Percentiles rank a stretch among this genome's conserved stretches.
phyloP scores from a whole-genome alignment of 2,888 invertebrate genomes.

The Microplitis deprimator region DNA sequence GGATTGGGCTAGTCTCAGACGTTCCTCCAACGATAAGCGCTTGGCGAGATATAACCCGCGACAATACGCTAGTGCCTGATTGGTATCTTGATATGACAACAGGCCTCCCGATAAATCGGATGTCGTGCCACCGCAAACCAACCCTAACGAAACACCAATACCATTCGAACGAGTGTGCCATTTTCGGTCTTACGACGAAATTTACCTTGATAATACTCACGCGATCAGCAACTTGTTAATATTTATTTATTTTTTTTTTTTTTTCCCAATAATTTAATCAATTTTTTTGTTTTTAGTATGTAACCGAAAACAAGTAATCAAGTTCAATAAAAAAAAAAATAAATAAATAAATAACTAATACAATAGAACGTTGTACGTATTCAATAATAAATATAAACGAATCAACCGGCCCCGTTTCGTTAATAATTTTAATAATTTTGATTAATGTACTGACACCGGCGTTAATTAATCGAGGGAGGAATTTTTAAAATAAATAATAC shows the following conservation, averaged over 20 bases:
- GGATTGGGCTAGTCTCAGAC: slow-evolving; percentile 48
- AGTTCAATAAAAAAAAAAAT: not conserved
- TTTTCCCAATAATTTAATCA: slow-evolving; percentile 1
- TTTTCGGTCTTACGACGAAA: slow-evolving; percentile 22
- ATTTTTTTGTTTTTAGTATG: not conserved
- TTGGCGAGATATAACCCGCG: slow-evolving; percentile 56
- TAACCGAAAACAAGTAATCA: not conserved
- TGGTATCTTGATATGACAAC: slow-evolving; percentile 68
- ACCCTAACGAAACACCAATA: slow-evolving; percentile 62
- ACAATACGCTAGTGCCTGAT: slow-evolving; percentile 69
- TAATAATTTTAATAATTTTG: not conserved
- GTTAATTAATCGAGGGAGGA: not conserved
- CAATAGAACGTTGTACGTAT: not conserved
- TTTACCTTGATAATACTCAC: slow-evolving; percentile 9
- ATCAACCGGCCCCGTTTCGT: not conserved
- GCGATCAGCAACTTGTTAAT: slow-evolving; percentile 15
- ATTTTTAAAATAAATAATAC: not conserved
- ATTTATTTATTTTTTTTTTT: not conserved
- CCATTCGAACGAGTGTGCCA: slow-evolving; percentile 46
- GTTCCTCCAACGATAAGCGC: slow-evolving; percentile 50
- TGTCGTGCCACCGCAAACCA: slow-evolving; percentile 68
- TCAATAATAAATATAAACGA: not conserved
- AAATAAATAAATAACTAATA: too few relatives aligned
- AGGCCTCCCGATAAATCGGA: slow-evolving; percentile 70
- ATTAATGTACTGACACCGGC: not conserved